A percentile compares a stretch with the other conserved stretches of the same genome.
phyloP scores from a whole-genome alignment of 92 coral and sea anemone species.

The Meandrina meandrites region DNA sequence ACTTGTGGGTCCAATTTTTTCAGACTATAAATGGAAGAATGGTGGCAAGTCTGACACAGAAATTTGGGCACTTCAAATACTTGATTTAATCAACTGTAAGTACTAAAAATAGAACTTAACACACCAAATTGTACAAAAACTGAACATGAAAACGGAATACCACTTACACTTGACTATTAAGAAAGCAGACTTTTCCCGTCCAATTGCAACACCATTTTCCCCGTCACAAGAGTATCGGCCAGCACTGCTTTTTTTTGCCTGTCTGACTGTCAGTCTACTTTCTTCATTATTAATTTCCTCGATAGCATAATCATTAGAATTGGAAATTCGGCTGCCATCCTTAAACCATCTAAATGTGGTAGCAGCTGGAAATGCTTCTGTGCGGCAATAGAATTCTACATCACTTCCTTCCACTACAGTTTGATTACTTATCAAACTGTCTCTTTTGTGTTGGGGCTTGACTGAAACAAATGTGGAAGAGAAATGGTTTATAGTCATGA shows the following conservation, averaged over 20 bases:
- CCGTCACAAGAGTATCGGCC: conserved; percentile 67
- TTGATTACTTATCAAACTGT: conserved; percentile 14
- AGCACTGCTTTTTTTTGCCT: conserved; percentile 28
- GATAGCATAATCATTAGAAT: conserved; percentile 13
- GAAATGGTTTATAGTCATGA: too few relatives aligned
- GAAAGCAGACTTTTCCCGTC: conserved; percentile 38
- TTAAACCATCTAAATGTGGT: conserved; percentile 46
- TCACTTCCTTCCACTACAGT: conserved; percentile 28
- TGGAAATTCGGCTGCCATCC: neutral
- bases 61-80: too few relatives aligned
- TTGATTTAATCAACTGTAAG: too few relatives aligned
- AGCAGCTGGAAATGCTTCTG: conserved; percentile 45
- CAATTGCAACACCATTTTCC: conserved; percentile 55
- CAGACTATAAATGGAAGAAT: too few relatives aligned
- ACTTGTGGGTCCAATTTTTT: too few relatives aligned
- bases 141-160: neutral
- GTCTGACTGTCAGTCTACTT: conserved; percentile 38
- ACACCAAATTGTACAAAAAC: too few relatives aligned
- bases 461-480: conserved; percentile 25
- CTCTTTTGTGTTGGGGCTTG: conserved; percentile 36
- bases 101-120: too few relatives aligned
- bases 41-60: too few relatives aligned
- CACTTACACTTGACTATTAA: conserved; percentile 58
- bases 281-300: neutral
- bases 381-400: conserved; percentile 33